Evolutionary conservation across 2,797 vertebrate genomes (phyloP).

Genomic region (Myripristis jacobus): DNA sequence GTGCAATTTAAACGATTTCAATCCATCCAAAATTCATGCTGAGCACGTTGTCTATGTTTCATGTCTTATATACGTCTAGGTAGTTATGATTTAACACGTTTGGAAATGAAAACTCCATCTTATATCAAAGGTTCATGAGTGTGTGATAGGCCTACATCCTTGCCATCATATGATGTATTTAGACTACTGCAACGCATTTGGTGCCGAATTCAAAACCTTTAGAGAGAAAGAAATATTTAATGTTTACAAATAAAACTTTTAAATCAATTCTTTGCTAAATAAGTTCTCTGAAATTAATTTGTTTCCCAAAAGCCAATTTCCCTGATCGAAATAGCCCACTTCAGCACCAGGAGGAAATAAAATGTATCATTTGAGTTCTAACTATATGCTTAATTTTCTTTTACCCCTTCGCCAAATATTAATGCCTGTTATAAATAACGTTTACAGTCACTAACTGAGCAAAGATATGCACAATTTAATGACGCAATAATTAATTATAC

Average conservation of each 20-base stretch:
- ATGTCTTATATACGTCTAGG: conserved; percentile 87
- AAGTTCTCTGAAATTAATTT: conserved; percentile 69
- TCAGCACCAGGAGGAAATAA: background rate
- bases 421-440: background rate
- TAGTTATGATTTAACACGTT: conserved; percentile 87
- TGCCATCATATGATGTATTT: conserved; percentile 90
- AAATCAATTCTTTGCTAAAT: conserved; percentile 77
- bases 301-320: conserved; percentile 39
- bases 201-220: conserved; percentile 89
- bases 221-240: conserved; percentile 97
- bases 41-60: conserved; percentile 92
- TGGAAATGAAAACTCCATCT: conserved; percentile 83
- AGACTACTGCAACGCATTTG: conserved; percentile 86
- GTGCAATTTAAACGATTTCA: conserved; percentile 92
- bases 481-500: background rate
- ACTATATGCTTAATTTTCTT: too few species aligned
- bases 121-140: conserved; percentile 84
- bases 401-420: background rate
- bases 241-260: conserved; percentile 98
- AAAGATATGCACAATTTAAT: conserved; percentile 12
- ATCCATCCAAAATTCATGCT: conserved; percentile 91
- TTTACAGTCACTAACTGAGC: background rate
- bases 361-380: too few species aligned
- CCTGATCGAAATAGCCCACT: conserved; percentile 17
- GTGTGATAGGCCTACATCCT: conserved; percentile 83